phyloP scores from a whole-genome alignment of 2,113 vertebrate genomes.

The Peromyscus californicus region DNA sequence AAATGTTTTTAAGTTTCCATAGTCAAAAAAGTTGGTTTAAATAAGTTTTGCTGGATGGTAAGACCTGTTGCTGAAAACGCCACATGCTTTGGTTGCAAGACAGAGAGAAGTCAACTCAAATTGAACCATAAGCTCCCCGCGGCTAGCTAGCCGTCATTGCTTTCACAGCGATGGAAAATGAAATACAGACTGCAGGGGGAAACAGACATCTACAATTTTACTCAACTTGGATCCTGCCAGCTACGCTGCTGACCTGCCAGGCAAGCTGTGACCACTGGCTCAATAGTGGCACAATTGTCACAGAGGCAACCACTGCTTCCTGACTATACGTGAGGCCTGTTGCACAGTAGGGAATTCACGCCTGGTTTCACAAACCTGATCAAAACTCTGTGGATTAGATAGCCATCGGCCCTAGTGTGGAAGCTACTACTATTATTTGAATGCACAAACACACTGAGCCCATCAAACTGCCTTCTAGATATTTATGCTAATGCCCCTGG shows the following conservation, averaged over 20 bases:
- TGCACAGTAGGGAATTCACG: neutral
- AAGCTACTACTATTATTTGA: neutral
- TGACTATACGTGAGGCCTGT: neutral
- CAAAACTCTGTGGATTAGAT: neutral
- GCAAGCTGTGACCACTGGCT: too few species aligned
- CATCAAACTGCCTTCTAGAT: neutral
- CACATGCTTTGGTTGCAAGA: neutral
- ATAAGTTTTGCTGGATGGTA: neutral
- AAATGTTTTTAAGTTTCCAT: neutral
- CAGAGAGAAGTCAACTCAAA: neutral
- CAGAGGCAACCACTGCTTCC: neutral
- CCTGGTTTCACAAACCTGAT: neutral
- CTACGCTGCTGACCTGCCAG: neutral
- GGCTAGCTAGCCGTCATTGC: too few species aligned
- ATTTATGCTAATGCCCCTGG: too few species aligned
- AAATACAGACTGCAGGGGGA: neutral
- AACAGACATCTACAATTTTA: too few species aligned
- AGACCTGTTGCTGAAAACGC: neutral
- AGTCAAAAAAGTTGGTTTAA: constrained; percentile 7
- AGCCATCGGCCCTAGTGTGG: neutral
- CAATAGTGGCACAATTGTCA: neutral
- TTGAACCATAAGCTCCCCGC: too few species aligned
- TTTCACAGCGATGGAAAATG: neutral
- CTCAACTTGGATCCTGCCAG: neutral
- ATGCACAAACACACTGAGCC: neutral